These are phyloP conservation scores for Trichonephila clavipes DNA, from an alignment of 1,140 invertebrate genomes.

Conservation along the genomic window DNA sequence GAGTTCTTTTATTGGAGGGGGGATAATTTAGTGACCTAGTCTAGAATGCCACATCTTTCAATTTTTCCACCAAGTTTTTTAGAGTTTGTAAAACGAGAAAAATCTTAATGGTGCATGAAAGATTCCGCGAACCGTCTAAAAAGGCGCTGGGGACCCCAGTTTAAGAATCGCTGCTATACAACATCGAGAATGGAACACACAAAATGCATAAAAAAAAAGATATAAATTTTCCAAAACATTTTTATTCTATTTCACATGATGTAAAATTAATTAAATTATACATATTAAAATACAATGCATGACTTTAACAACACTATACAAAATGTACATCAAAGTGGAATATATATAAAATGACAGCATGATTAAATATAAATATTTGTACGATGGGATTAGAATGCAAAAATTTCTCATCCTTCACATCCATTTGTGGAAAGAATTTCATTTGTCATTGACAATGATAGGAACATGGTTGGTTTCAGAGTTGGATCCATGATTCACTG, in stretches of 20 bases:
- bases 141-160: too few relatives aligned
- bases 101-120: too few relatives aligned
- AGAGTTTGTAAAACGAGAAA: too few relatives aligned
- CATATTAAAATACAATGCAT: not conserved
- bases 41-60: too few relatives aligned
- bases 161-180: not conserved
- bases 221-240: not conserved
- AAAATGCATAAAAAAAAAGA: not conserved
- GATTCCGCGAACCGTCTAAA: too few relatives aligned
- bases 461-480: not conserved
- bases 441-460: slow-evolving; percentile 15
- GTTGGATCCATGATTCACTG: not conserved
- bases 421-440: not conserved
- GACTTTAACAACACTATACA: slow-evolving; percentile 15
- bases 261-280: slow-evolving; percentile 15
- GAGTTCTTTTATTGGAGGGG: too few relatives aligned
- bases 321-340: not conserved
- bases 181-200: not conserved
- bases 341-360: slow-evolving; percentile 15
- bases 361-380: slow-evolving; percentile 27
- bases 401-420: not conserved
- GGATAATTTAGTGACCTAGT: too few relatives aligned
- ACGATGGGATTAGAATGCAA: not conserved
- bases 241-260: not conserved
- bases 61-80: too few relatives aligned